These are phyloP conservation scores for Cynodonichthys magdalenae DNA, from an alignment of 2,797 vertebrate genomes.

Conservation along the genomic window DNA sequence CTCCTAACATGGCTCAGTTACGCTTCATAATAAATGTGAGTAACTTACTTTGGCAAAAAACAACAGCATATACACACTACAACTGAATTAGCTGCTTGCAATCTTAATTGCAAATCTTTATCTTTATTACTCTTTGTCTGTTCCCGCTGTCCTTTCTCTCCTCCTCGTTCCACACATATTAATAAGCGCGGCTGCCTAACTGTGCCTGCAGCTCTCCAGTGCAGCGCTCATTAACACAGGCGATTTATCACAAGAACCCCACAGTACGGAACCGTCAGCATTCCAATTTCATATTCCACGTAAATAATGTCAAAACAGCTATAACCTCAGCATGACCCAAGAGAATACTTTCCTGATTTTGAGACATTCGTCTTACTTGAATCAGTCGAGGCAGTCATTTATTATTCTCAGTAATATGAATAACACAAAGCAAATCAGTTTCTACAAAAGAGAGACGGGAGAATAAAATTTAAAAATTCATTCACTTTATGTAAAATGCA, in stretches of 20 bases:
- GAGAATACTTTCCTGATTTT: conserved; percentile 15
- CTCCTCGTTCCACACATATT: conserved; percentile 19
- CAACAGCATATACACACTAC: conserved; percentile 9
- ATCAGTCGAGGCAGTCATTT: conserved; percentile 3
- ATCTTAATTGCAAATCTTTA: conserved; percentile 4
- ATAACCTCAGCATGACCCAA: conserved; percentile 20
- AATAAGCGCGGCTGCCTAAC: conserved; percentile 33
- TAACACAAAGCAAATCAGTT: conserved; percentile 9
- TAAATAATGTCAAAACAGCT: conserved; percentile 32
- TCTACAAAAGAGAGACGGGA: conserved; percentile 5
- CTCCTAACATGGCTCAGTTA: background rate
- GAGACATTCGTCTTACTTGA: conserved; percentile 30
- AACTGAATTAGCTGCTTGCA: background rate
- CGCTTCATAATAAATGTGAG: conserved; percentile 5
- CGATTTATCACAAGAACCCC: conserved; percentile 51
- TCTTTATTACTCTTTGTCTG: conserved; percentile 26
- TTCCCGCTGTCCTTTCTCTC: background rate
- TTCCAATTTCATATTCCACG: conserved; percentile 39
- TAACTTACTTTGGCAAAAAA: background rate
- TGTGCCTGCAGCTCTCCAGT: conserved; percentile 30
- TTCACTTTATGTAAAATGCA: background rate
- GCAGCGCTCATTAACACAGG: conserved; percentile 45
- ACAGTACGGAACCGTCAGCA: conserved; percentile 45
- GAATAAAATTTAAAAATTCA: background rate
- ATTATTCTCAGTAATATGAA: conserved; percentile 22